Conservation (phyloP, 37 sponge, comb jelly and placozoan species). For the Haliclona indistincta region DNA sequence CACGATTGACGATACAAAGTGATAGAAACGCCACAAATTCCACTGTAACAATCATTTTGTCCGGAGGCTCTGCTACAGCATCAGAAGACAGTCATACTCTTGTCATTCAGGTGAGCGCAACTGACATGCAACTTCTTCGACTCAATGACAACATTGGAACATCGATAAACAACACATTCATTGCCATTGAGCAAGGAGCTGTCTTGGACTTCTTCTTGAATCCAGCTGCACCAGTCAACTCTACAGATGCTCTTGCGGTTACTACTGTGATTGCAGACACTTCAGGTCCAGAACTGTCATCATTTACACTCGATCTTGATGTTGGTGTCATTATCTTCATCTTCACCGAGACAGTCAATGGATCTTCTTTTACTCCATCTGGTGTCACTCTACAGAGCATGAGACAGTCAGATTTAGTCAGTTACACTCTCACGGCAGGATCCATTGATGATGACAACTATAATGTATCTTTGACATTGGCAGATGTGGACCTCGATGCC, state of each 20-base stretch:
- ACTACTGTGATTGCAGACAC: conserved; percentile 41
- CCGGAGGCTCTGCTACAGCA: conserved; percentile 10
- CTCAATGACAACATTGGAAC: conserved; percentile 51
- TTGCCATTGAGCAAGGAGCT: conserved; percentile 44
- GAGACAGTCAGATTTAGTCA: conserved; percentile 17
- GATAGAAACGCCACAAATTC: conserved; percentile 14
- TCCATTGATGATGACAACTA: conserved; percentile 18
- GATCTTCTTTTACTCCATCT: conserved; percentile 48
- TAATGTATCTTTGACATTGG: conserved; percentile 48
- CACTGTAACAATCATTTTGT: conserved; percentile 31
- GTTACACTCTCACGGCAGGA: conserved; percentile 50
- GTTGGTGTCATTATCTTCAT: conserved; percentile 69
- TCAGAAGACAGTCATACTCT: conserved; percentile 59
- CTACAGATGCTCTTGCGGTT: conserved; percentile 28
- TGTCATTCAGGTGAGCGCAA: conserved; percentile 24
- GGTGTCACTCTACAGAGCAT: conserved; percentile 42
- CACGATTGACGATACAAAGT: conserved; percentile 56
- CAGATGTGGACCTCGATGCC: conserved; percentile 56
- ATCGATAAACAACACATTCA: conserved; percentile 47
- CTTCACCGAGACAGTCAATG: conserved; percentile 84
- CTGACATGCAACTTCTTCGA: conserved; percentile 56
- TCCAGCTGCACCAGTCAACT: conserved; percentile 24
- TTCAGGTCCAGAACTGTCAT: conserved; percentile 48
- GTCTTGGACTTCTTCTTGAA: conserved; percentile 71
- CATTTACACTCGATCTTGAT: conserved; percentile 69